Evolutionary conservation across 2,797 vertebrate species (phyloP).

Genomic region (Silurus aristotelis): DNA sequence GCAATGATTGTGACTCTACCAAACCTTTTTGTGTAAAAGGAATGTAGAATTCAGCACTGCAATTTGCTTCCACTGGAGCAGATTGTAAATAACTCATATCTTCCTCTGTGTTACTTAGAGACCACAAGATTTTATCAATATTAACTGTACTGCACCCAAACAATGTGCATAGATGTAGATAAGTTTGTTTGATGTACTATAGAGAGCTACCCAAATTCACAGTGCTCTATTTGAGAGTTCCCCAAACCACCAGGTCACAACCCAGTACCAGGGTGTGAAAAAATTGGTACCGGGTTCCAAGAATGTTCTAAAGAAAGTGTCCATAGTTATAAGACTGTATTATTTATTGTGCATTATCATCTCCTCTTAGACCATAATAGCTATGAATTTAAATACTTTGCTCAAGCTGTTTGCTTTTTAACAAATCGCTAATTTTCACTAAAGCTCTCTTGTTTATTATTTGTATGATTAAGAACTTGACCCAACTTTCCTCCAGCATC

Average conservation of each 20-base stretch:
- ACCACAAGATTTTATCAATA: slow-evolving; percentile 25
- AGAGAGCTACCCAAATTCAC: neutral
- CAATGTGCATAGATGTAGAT: neutral
- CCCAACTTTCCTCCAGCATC: slow-evolving; percentile 57
- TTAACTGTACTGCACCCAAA: neutral
- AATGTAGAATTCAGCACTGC: neutral
- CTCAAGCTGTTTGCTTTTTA: slow-evolving; percentile 45
- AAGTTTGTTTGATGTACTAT: neutral
- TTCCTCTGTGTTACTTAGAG: slow-evolving; percentile 23
- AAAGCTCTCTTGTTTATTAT: slow-evolving; percentile 42
- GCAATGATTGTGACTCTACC: neutral
- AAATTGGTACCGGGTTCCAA: too few species aligned
- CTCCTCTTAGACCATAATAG: neutral
- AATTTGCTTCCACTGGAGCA: neutral
- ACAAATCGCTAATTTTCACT: slow-evolving; percentile 44
- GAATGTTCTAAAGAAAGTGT: too few species aligned
- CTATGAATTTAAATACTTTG: slow-evolving; percentile 49
- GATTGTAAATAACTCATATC: neutral
- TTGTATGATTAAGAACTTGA: slow-evolving; percentile 36
- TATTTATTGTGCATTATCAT: neutral
- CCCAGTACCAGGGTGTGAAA: too few species aligned
- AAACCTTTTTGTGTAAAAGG: neutral
- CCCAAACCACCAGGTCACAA: neutral
- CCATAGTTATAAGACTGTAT: too few species aligned
- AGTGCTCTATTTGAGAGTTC: neutral